Base-by-base conservation (phyloP, 2,113 vertebrate genomes). In the Nestor notabilis region DNA sequence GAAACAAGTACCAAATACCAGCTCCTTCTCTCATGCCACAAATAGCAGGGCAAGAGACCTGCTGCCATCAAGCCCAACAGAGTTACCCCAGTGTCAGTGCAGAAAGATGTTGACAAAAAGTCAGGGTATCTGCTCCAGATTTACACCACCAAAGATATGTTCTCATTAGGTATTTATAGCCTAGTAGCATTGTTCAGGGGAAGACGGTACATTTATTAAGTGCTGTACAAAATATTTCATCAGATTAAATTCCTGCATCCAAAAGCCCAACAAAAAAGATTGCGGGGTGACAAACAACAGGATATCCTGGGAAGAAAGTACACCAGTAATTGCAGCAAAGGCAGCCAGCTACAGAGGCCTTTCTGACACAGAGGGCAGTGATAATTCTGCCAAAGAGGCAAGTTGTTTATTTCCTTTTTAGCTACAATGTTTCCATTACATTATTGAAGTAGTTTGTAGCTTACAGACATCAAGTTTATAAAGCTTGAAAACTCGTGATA, bases 341-440 rank as follows among this genome's bases (percentile, higher is more conserved):
- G 53, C 78, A 85, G 81, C 70, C 82, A 93, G 53, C 86, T 84
- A 65, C 5, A 2, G 69, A 89, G 61, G 17, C 72, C 87, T 93
- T 92, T 94, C 52, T 52, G 90, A 49, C 29, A 47, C 0, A 0
- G 27, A 60, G 35, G 11, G 13, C 71, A 66, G 68, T 1, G 11
- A 27, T 78, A 56, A 87, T 68, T 95, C 49, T 92, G 80, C 88
- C 87, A 91, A 56, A 52, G 13, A 86, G 50, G 37, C 50, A 90
- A 71, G 72, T 71, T 80, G 84, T 91, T 93, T 92, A 80, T 79
- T 97, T 97, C 92, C 92, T 95, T 84, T 95, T 55, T 35, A 87
- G 70, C 66, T 65, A 6, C 56, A 56, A 11, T 71, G 60, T 88
- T 95, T 93, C 61, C 63, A 63, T 63, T 76, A 39, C 14, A 5